A percentile compares a stretch with the other conserved stretches of the same genome.
These are phyloP conservation scores for Pollicipes pollicipes DNA, from an alignment of 1,140 invertebrate species.

Conservation along the genomic window DNA sequence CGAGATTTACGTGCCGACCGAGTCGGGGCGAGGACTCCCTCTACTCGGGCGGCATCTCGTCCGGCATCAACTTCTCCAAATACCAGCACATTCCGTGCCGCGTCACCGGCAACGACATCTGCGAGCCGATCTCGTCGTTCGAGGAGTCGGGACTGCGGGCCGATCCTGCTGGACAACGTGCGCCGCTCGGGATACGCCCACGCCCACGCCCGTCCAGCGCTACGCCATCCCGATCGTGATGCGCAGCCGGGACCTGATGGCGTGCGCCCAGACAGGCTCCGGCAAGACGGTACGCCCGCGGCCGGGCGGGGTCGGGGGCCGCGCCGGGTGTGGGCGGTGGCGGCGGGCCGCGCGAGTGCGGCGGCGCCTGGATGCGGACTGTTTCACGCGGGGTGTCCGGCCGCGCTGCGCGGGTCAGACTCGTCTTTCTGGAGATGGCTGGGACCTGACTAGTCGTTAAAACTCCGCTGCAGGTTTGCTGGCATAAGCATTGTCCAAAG, in stretches of 20 bases:
- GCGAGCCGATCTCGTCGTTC: conserved; percentile 46
- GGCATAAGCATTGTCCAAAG: no score
- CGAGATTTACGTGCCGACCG: conserved; percentile 6
- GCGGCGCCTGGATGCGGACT: no score
- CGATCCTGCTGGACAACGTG: conserved; percentile 55
- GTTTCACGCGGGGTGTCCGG: no score
- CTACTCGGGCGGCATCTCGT: conserved; percentile 11
- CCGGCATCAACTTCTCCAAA: conserved; percentile 11
- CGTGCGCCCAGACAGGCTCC: conserved; percentile 91
- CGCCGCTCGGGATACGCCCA: conserved; percentile 56
- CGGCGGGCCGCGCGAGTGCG: no score
- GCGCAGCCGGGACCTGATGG: conserved; percentile 73
- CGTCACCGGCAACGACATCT: conserved; percentile 42
- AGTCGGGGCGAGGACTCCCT: conserved; percentile 23
- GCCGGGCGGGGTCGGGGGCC: no score
- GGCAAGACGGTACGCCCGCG: conserved; percentile 83
- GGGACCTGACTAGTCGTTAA: no score
- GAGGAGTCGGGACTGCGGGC: conserved; percentile 43
- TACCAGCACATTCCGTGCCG: conserved; percentile 3
- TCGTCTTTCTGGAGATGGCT: no score
- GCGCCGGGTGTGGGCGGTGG: no score
- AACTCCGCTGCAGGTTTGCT: no score
- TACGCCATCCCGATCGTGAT: conserved; percentile 67
- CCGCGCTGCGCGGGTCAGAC: no score
- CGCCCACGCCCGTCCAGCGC: conserved; percentile 88